Evolutionary conservation across 2,113 vertebrate genomes (phyloP).

Genomic region (Dicerorhinus sumatrensis): DNA sequence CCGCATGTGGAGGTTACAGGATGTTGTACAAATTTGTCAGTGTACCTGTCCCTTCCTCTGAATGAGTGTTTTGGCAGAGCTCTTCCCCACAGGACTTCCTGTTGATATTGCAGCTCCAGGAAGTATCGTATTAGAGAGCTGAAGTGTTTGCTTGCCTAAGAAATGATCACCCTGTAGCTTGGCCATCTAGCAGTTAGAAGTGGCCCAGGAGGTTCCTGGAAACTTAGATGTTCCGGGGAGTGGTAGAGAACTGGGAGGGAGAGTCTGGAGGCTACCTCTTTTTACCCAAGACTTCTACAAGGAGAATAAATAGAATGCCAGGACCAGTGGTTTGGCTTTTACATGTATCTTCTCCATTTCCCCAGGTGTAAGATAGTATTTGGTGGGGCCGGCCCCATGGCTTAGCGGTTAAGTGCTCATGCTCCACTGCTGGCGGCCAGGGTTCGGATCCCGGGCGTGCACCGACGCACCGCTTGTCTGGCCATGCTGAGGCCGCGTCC

Average conservation of each 20-base stretch:
- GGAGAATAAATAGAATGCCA: background rate
- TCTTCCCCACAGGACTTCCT: constrained; percentile 62
- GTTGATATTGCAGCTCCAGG: constrained; percentile 63
- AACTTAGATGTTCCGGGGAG: background rate
- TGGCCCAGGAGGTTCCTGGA: constrained; percentile 15
- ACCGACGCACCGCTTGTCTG: too few relatives aligned
- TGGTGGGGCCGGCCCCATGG: too few relatives aligned
- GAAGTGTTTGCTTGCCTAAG: constrained; percentile 69
- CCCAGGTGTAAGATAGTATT: background rate
- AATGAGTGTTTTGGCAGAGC: constrained; percentile 57
- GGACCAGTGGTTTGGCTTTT: background rate
- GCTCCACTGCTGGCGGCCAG: too few relatives aligned
- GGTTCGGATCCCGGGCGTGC: too few relatives aligned
- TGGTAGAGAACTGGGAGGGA: background rate
- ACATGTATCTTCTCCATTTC: background rate
- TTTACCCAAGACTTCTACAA: background rate
- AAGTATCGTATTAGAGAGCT: constrained; percentile 60
- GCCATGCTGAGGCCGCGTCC: too few relatives aligned
- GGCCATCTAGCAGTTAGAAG: constrained; percentile 58
- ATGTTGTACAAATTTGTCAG: constrained; percentile 31
- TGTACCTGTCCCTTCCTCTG: constrained; percentile 9
- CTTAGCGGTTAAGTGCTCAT: too few relatives aligned
- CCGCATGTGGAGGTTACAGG: background rate
- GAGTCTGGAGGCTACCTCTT: background rate
- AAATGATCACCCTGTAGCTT: constrained; percentile 64